Conservation (phyloP, 2,888 invertebrate genomes). For the Peribatodes rhomboidaria region DNA sequence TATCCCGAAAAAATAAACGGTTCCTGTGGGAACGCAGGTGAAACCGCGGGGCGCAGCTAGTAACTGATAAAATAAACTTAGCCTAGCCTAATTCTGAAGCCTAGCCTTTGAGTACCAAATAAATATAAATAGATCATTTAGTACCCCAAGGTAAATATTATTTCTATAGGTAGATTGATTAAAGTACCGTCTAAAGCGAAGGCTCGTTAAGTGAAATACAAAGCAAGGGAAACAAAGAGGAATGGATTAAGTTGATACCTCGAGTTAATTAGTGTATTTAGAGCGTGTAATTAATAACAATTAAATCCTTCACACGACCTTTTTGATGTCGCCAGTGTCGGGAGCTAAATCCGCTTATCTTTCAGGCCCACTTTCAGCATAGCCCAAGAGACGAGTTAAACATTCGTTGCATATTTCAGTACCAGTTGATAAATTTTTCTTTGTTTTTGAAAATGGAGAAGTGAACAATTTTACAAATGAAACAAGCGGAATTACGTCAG, state of each 20-base stretch:
- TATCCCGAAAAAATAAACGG: too few species aligned
- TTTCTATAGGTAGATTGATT: conserved; percentile 28
- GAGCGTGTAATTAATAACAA: conserved; percentile 59
- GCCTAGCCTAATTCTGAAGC: neutral
- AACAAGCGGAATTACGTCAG: neutral
- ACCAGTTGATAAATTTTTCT: conserved; percentile 28
- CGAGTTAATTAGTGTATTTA: conserved; percentile 53
- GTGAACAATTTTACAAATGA: conserved; percentile 7
- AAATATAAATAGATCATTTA: too few species aligned
- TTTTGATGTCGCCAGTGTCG: conserved; percentile 51
- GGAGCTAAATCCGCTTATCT: conserved; percentile 49
- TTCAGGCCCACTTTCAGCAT: conserved; percentile 23
- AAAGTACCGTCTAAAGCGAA: conserved; percentile 30
- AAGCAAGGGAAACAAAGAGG: conserved; percentile 33
- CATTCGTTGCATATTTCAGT: conserved; percentile 36
- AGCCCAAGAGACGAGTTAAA: conserved; percentile 15
- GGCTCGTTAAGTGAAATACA: conserved; percentile 29
- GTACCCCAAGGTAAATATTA: too few species aligned
- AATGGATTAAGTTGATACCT: conserved; percentile 43
- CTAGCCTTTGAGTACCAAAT: neutral
- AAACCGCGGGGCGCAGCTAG: too few species aligned
- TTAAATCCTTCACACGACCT: conserved; percentile 53
- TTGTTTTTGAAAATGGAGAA: conserved; percentile 19
- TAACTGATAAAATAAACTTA: too few species aligned
- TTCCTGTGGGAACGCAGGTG: too few species aligned